Evolutionary conservation across 2,797 vertebrate genomes (phyloP), one percentile per base, ranked within the genome.

Genomic region (Linurgus olivaceus): DNA sequence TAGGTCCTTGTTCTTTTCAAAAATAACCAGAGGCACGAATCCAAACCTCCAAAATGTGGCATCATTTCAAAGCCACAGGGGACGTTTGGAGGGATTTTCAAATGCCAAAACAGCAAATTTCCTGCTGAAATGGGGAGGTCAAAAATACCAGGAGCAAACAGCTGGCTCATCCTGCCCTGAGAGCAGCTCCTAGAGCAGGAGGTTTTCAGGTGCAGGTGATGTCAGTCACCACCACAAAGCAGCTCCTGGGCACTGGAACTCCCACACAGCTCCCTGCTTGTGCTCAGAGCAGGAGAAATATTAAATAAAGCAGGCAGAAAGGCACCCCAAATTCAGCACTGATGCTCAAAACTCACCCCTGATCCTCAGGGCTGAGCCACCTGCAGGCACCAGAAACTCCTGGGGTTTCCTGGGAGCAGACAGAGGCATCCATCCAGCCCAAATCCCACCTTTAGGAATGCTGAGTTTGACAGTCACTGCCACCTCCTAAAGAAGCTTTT

Each of bases 1-100:
- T 96, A 97, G 95, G 54, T 55, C 51, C 73, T 68, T 94, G 94
- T 85, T 93, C 83, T 73, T 86, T 96, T 86, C 89, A 86, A 95
- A 96, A 96, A 96, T 94, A 96, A 96, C 78, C 9, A 19, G 66
- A 62, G 96, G 87, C 96, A 87, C 6, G n/a, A 84, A 89, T 91
- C 82, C 63, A 86, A 93, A 57, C 74, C 66, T 94, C 92, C 74
- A 29, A 91, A 96, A 42, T 6, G 78, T 92, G 96, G 95, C 92
- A 80, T 35, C 33, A 13, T 71, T 90, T 96, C 95, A 93, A 96
- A 97, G 90, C 96, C 93, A 96, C 94, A 78, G 82, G 85, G 96
- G 86, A 91, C 11, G 4, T 57, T 62, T 65, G 83, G 94, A 97
- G 94, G 94, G 88, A 31, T 94, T 96, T 96, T 83, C 88, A 94